Percentiles rank a stretch among this genome's conserved stretches.
Conservation (phyloP, 2,113 vertebrate species). For the Prochilodus magdalenae region DNA sequence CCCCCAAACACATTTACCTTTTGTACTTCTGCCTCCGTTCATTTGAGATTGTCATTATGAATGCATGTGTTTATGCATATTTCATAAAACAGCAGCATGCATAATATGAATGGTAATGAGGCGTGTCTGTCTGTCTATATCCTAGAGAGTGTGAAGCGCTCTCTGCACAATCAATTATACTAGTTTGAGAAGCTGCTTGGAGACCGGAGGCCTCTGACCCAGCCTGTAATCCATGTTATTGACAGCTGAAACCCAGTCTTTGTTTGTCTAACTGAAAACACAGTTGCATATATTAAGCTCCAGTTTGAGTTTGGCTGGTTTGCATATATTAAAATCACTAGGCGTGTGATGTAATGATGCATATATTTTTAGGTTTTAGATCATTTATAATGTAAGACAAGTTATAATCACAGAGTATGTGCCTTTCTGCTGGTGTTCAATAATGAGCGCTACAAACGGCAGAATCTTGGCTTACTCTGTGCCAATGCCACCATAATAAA, state of each 20-base stretch:
- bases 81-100: constrained; percentile 35
- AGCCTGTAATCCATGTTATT: constrained; percentile 45
- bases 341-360: too few relatives aligned
- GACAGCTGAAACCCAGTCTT: constrained; percentile 2
- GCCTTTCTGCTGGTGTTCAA: too few relatives aligned
- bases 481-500: too few relatives aligned
- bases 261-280: neutral
- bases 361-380: too few relatives aligned
- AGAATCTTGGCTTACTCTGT: too few relatives aligned
- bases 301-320: neutral
- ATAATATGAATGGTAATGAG: constrained; percentile 39
- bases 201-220: constrained; percentile 21
- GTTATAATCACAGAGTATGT: too few relatives aligned
- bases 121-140: constrained; percentile 27
- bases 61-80: constrained; percentile 33
- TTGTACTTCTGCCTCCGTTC: constrained; percentile 11
- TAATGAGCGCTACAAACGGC: too few relatives aligned
- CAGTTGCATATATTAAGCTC: neutral
- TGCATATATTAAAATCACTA: neutral
- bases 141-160: constrained; percentile 29
- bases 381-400: too few relatives aligned
- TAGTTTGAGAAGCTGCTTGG: constrained; percentile 21
- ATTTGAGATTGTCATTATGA: constrained; percentile 31
- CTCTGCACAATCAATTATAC: constrained; percentile 37
- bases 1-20: constrained; percentile 24